Evolutionary conservation across 2,888 invertebrate genomes (phyloP).

Genomic region (Pharmacophagus antenor): DNA sequence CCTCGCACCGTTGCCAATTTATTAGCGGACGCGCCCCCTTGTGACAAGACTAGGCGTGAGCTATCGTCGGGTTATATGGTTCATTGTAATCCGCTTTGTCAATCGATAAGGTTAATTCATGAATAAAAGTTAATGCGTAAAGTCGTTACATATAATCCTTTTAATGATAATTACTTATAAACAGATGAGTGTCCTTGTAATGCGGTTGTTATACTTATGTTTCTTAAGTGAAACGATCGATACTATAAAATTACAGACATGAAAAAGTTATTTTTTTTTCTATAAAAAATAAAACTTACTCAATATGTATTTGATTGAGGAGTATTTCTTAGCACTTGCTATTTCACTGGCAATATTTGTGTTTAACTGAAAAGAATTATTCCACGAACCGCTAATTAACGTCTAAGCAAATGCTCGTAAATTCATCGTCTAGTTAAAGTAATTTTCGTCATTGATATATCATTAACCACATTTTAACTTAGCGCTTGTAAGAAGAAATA

Average conservation of each 20-base stretch:
- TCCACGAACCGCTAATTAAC: too few relatives aligned
- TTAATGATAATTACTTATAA: too few relatives aligned
- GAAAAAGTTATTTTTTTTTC: too few relatives aligned
- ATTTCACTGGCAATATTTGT: too few relatives aligned
- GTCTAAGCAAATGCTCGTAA: background rate
- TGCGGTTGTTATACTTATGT: too few relatives aligned
- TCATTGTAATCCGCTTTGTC: conserved; percentile 41
- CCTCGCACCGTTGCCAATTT: conserved; percentile 64
- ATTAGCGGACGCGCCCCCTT: conserved; percentile 72
- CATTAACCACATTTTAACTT: background rate
- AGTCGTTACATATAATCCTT: background rate
- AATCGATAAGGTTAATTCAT: conserved; percentile 32
- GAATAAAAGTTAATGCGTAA: background rate
- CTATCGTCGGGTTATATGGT: conserved; percentile 39
- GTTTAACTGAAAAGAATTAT: too few relatives aligned
- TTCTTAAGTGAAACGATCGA: too few relatives aligned
- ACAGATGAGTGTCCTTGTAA: too few relatives aligned
- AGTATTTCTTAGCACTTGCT: too few relatives aligned
- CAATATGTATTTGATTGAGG: too few relatives aligned
- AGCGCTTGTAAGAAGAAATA: background rate
- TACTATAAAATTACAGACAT: too few relatives aligned
- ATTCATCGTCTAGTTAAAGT: background rate
- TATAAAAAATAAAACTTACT: too few relatives aligned
- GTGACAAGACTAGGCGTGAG: conserved; percentile 52
- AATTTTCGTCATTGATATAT: background rate